phyloP scores from a whole-genome alignment of 2,888 invertebrate genomes.

The Coelinius sp. region DNA sequence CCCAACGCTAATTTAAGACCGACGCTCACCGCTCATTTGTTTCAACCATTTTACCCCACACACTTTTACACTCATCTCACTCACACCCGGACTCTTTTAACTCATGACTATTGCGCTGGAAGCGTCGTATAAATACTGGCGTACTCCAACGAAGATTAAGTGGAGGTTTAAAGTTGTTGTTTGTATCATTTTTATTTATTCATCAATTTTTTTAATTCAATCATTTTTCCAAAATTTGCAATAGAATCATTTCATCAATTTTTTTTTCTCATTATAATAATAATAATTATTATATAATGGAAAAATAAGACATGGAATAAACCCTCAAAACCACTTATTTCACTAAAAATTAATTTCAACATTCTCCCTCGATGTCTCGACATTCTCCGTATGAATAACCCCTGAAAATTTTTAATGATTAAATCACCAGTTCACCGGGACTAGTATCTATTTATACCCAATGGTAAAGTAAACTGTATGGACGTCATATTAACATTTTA shows the following conservation, averaged over 20 bases:
- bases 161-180: conserved; percentile 12
- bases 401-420: neutral
- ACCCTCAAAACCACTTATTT: neutral
- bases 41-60: conserved; percentile 63
- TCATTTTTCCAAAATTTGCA: too few species aligned
- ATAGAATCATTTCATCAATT: too few species aligned
- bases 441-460: neutral
- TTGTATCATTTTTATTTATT: conserved; percentile 22
- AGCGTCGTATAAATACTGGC: conserved; percentile 28
- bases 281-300: too few species aligned
- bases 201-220: too few species aligned
- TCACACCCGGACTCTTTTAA: conserved; percentile 36
- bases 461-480: neutral
- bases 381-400: neutral
- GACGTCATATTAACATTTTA: neutral
- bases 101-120: conserved; percentile 23
- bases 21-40: conserved; percentile 69
- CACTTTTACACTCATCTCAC: conserved; percentile 29
- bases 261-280: too few species aligned
- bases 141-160: conserved; percentile 30
- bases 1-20: conserved; percentile 69
- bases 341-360: neutral
- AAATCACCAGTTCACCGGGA: neutral
- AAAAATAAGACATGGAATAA: too few species aligned
- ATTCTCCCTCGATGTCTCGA: neutral